Evolutionary conservation across 2,888 invertebrate genomes (phyloP).

Genomic region (Ophion costatus): DNA sequence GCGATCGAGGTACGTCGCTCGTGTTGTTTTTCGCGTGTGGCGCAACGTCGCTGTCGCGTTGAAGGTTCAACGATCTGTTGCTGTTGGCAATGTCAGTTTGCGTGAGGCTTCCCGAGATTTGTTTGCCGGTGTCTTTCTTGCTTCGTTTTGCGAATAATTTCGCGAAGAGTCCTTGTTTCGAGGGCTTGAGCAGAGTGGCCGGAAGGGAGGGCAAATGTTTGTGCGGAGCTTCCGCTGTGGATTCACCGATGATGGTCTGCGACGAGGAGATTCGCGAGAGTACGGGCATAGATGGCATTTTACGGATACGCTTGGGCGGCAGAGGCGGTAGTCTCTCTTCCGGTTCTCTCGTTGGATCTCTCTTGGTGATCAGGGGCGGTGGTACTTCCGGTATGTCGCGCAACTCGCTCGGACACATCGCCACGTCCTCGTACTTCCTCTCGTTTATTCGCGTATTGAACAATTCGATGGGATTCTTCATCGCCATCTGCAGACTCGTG

Average conservation of each 20-base stretch:
- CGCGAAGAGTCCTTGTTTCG: slow-evolving; percentile 87
- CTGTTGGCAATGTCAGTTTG: slow-evolving; percentile 57
- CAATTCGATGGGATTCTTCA: slow-evolving; percentile 91
- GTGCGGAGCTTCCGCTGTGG: slow-evolving; percentile 82
- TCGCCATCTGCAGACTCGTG: slow-evolving; percentile 93
- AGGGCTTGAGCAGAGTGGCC: slow-evolving; percentile 85
- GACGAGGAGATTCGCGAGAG: slow-evolving; percentile 76
- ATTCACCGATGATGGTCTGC: slow-evolving; percentile 67
- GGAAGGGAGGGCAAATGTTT: slow-evolving; percentile 86
- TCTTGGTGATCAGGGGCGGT: slow-evolving; percentile 79
- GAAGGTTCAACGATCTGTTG: slow-evolving; percentile 66
- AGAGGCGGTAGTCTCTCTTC: slow-evolving; percentile 89
- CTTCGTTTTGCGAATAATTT: slow-evolving; percentile 86
- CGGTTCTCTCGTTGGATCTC: slow-evolving; percentile 84
- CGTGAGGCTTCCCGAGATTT: background rate
- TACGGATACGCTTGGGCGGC: slow-evolving; percentile 89
- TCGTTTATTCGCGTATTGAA: slow-evolving; percentile 82
- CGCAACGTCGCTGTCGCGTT: slow-evolving; percentile 54
- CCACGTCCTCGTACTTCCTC: slow-evolving; percentile 86
- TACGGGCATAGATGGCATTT: slow-evolving; percentile 81
- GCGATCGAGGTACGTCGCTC: slow-evolving; percentile 64
- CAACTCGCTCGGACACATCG: slow-evolving; percentile 78
- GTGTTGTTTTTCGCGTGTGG: slow-evolving; percentile 64
- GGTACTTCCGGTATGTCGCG: slow-evolving; percentile 71
- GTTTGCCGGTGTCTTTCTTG: slow-evolving; percentile 83